Conservation (phyloP, 2,797 vertebrate species). For the Parotocinclus haroldoi region DNA sequence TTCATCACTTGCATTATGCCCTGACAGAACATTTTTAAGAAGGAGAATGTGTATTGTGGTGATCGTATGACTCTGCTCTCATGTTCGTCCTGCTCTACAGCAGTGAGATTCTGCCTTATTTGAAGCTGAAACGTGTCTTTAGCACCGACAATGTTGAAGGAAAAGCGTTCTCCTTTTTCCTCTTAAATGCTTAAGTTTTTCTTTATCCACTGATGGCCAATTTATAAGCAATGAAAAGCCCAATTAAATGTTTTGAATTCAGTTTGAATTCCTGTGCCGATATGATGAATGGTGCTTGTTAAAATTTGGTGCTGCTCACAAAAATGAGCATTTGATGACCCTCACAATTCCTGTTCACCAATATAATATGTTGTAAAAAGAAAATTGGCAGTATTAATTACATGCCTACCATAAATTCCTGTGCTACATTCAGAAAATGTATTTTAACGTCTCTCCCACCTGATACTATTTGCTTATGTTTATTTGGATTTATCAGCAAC, state of each 20-base stretch:
- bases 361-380: slow-evolving; percentile 24
- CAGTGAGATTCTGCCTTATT: slow-evolving; percentile 5
- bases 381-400: slow-evolving; percentile 27
- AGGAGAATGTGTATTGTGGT: background rate
- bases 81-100: slow-evolving; percentile 6
- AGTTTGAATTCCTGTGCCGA: background rate
- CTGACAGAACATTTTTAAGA: background rate
- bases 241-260: background rate
- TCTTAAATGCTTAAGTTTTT: background rate
- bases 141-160: background rate
- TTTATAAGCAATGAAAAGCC: background rate
- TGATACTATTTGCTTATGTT: too few relatives aligned
- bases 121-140: background rate
- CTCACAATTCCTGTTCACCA: slow-evolving; percentile 28
- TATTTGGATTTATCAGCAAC: too few relatives aligned
- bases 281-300: slow-evolving; percentile 21
- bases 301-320: slow-evolving; percentile 9
- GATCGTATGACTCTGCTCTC: background rate
- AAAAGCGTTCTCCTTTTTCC: background rate
- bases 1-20: slow-evolving; percentile 14
- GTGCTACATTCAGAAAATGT: too few relatives aligned
- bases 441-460: too few relatives aligned
- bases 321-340: slow-evolving; percentile 27
- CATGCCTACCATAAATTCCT: background rate
- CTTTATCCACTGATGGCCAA: slow-evolving; percentile 3